phyloP scores from a whole-genome alignment of 2,888 invertebrate genomes.

The Amphipyra tragopoginis region DNA sequence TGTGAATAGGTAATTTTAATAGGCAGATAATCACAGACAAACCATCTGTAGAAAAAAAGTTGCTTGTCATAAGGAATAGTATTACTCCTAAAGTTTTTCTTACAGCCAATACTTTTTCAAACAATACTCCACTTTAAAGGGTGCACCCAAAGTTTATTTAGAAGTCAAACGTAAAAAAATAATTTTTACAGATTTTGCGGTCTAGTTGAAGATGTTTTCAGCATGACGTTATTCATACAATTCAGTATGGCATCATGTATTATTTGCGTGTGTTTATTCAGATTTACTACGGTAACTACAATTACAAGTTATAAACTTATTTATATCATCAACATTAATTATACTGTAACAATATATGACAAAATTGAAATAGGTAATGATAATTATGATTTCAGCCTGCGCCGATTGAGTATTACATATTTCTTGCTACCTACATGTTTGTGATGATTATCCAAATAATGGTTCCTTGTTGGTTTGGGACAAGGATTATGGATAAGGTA shows the following conservation, averaged over 20 bases:
- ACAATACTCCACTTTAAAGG: too few species aligned
- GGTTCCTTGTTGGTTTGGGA: conserved; percentile 79
- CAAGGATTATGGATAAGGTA: conserved; percentile 74
- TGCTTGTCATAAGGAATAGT: neutral
- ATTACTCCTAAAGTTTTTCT: too few species aligned
- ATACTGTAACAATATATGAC: too few species aligned
- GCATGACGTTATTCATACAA: conserved; percentile 71
- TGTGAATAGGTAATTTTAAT: too few species aligned
- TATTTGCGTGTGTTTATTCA: conserved; percentile 76
- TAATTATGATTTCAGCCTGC: conserved; percentile 73
- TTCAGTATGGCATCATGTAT: conserved; percentile 74
- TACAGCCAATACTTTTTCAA: too few species aligned
- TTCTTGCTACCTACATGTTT: conserved; percentile 71
- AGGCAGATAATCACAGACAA: too few species aligned
- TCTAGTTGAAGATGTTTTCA: conserved; percentile 72
- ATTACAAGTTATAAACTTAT: neutral
- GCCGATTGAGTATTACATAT: conserved; percentile 69
- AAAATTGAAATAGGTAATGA: neutral
- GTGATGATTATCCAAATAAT: conserved; percentile 74
- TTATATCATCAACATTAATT: too few species aligned
- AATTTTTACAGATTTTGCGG: conserved; percentile 74
- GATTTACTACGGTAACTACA: conserved; percentile 76
- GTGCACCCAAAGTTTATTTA: too few species aligned
- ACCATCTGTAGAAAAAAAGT: too few species aligned
- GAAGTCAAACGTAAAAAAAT: too few species aligned